Evolutionary conservation across 23 tunicate genomes (phyloP).

Genomic region (Clavelina lepadiformis): DNA sequence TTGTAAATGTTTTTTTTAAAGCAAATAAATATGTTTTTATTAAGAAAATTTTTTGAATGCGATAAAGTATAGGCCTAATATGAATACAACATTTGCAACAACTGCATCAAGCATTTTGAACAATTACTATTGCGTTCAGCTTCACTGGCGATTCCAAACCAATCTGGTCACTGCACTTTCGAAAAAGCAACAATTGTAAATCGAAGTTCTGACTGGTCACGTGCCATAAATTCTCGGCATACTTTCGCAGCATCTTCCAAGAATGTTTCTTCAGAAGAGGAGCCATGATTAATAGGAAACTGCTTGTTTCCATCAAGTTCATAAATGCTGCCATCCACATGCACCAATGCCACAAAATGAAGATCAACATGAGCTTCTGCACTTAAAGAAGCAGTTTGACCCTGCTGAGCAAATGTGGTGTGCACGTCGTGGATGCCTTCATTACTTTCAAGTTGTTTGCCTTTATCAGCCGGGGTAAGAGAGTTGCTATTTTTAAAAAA

Average conservation of each 20-base stretch:
- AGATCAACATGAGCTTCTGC: conserved; percentile 75
- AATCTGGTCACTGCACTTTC: too few relatives aligned
- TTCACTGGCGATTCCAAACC: too few relatives aligned
- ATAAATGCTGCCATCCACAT: conserved; percentile 71
- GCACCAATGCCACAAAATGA: conserved; percentile 95
- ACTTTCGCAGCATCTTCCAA: conserved; percentile 79
- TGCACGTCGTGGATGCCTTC: conserved; percentile 38
- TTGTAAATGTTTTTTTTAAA: too few relatives aligned
- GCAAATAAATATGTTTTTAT: too few relatives aligned
- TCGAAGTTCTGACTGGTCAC: conserved; percentile 62
- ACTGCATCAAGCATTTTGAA: too few relatives aligned
- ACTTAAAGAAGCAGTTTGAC: conserved; percentile 60
- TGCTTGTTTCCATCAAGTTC: conserved; percentile 94
- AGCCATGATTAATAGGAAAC: conserved; percentile 85
- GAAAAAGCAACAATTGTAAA: conserved; percentile 78
- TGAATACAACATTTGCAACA: too few relatives aligned
- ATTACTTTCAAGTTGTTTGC: conserved; percentile 58
- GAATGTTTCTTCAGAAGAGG: conserved; percentile 51
- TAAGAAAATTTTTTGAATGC: too few relatives aligned
- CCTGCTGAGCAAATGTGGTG: conserved; percentile 44
- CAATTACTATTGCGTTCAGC: too few relatives aligned
- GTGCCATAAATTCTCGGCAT: conserved; percentile 79
- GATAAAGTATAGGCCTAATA: too few relatives aligned
- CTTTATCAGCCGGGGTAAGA: conserved; percentile 59
- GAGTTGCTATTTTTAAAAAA: conserved; percentile 18